Evolutionary conservation across 1,140 invertebrate species (phyloP).

Genomic region (Bradysia coprophila): DNA sequence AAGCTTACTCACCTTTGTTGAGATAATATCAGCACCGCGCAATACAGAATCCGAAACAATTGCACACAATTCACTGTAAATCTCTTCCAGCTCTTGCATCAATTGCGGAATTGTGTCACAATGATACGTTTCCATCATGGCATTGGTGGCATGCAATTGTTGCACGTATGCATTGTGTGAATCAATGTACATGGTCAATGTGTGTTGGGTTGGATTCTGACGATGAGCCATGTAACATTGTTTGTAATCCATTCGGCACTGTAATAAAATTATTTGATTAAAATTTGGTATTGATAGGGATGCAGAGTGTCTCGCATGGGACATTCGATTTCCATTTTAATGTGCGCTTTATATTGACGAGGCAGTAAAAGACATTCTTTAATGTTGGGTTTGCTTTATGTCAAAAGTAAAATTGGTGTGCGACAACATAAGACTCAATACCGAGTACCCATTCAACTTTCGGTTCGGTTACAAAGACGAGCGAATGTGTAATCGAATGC

Average conservation of each 20-base stretch:
- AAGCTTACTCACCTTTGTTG: constrained; percentile 62
- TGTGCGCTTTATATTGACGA: too few species aligned
- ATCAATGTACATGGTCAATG: constrained; percentile 65
- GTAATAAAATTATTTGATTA: constrained; percentile 19
- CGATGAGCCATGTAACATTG: constrained; percentile 57
- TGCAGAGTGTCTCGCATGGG: too few species aligned
- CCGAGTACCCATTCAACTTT: too few species aligned
- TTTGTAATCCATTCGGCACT: constrained; percentile 74
- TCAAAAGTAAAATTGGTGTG: too few species aligned
- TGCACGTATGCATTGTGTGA: constrained; percentile 87
- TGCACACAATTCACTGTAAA: constrained; percentile 63
- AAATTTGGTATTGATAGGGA: too few species aligned
- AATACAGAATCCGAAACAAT: constrained; percentile 62
- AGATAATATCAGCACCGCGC: constrained; percentile 62
- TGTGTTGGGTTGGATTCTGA: constrained; percentile 40
- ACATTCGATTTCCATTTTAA: too few species aligned
- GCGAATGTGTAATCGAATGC: too few species aligned
- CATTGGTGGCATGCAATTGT: constrained; percentile 81
- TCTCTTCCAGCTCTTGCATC: constrained; percentile 72
- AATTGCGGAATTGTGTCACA: constrained; percentile 56
- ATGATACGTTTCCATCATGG: constrained; percentile 55
- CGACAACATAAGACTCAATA: too few species aligned
- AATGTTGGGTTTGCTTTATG: too few species aligned
- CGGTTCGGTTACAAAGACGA: too few species aligned
- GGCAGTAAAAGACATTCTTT: too few species aligned